Conservation (phyloP, 1,140 invertebrate genomes). For the Rhopalosiphum maidis region DNA sequence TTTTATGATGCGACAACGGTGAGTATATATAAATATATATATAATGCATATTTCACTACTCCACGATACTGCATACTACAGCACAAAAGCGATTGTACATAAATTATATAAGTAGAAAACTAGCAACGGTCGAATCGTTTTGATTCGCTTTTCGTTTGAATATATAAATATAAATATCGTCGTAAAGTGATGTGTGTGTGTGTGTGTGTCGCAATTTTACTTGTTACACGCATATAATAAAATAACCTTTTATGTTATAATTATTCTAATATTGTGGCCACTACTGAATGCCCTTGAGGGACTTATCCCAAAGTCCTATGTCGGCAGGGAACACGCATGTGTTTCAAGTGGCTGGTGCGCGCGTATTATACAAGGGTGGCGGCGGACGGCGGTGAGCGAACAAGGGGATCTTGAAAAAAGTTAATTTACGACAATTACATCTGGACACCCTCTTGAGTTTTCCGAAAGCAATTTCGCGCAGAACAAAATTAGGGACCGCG, state of each 20-base stretch:
- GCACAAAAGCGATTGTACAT: not conserved
- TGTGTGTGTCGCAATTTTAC: not conserved
- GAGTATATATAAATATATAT: not conserved
- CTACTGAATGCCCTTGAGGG: conserved; percentile 29
- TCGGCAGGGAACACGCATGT: conserved; percentile 31
- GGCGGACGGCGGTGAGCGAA: not conserved
- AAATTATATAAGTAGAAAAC: not conserved
- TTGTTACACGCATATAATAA: conserved; percentile 6
- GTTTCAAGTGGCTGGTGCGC: conserved; percentile 42
- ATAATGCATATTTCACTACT: not conserved
- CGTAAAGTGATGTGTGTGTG: not conserved
- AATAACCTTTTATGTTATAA: conserved; percentile 42
- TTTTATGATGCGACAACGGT: not conserved
- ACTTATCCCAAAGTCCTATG: conserved; percentile 22
- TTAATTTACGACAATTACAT: conserved; percentile 55
- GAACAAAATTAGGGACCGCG: conserved; percentile 40
- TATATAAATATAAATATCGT: not conserved
- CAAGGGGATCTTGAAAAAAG: conserved; percentile 49
- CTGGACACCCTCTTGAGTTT: conserved; percentile 53
- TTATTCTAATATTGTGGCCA: conserved; percentile 39
- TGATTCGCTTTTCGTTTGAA: not conserved
- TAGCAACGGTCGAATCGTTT: not conserved
- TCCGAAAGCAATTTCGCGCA: conserved; percentile 52
- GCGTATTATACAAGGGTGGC: not conserved
- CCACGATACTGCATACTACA: not conserved